Conservation (phyloP, 1,140 invertebrate species). For the Euwallacea similis region DNA sequence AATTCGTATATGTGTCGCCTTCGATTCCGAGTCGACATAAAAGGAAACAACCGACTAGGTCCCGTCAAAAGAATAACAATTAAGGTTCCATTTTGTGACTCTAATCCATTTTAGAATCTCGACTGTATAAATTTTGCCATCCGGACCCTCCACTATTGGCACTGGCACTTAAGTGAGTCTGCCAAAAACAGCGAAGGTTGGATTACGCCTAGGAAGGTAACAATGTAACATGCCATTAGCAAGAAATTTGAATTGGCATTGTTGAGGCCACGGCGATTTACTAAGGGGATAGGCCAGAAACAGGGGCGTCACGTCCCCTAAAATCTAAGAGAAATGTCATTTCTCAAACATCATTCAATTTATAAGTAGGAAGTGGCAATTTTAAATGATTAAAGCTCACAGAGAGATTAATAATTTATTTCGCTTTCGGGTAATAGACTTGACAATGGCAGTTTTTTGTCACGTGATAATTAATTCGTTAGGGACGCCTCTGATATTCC, state of each 20-base stretch:
- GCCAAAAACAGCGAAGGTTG: constrained; percentile 42
- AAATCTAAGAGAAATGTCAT: too few species aligned
- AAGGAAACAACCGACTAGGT: too few species aligned
- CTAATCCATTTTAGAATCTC: neutral
- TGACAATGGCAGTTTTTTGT: too few species aligned
- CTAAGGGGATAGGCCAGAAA: neutral
- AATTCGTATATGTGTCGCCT: constrained; percentile 21
- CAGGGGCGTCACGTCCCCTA: constrained; percentile 5
- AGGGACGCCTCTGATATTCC: constrained; percentile 4
- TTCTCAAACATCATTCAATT: too few species aligned
- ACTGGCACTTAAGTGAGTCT: constrained; percentile 47
- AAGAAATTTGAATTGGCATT: constrained; percentile 56
- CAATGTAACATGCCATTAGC: constrained; percentile 56
- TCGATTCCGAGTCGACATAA: constrained; percentile 6
- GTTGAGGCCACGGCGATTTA: constrained; percentile 47
- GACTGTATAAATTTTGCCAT: constrained; percentile 15
- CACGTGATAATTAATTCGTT: too few species aligned
- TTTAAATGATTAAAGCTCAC: neutral
- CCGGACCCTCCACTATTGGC: constrained; percentile 17
- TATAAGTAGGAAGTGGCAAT: neutral
- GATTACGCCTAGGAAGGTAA: constrained; percentile 50
- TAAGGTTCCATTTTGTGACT: too few species aligned
- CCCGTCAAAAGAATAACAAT: too few species aligned
- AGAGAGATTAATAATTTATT: neutral
- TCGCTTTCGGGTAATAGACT: too few species aligned